These are phyloP conservation scores for Podabrus alpinus DNA, from an alignment of 2,888 invertebrate genomes.

Conservation along the genomic window DNA sequence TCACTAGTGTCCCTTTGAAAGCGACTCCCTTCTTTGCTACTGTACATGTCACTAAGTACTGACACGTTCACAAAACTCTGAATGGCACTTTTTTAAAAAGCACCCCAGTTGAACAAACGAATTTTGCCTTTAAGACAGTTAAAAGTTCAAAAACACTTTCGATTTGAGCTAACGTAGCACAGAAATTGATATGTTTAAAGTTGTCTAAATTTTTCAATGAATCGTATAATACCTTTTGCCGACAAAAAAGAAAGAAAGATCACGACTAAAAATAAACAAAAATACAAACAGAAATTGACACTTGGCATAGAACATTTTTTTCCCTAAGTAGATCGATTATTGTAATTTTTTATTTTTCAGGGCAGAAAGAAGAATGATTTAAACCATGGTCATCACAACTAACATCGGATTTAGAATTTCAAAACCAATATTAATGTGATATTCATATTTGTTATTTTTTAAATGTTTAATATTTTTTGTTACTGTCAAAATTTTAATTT, in stretches of 20 bases:
- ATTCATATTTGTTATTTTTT: conserved; percentile 18
- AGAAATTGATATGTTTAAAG: conserved; percentile 54
- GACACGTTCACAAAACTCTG: conserved; percentile 54
- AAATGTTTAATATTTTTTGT: conserved; percentile 4
- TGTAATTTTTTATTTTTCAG: conserved; percentile 41
- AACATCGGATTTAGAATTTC: conserved; percentile 19
- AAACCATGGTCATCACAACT: conserved; percentile 44
- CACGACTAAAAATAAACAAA: conserved; percentile 31
- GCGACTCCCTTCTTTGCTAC: conserved; percentile 50
- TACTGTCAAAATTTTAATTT: neutral
- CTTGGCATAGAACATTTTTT: conserved; percentile 28
- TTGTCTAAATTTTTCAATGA: conserved; percentile 48
- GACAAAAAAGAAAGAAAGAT: conserved; percentile 32
- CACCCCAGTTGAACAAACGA: conserved; percentile 35
- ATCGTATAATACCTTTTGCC: conserved; percentile 30
- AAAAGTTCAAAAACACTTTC: neutral
- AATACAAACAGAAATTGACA: conserved; percentile 41
- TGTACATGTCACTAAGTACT: conserved; percentile 54
- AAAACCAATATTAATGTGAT: conserved; percentile 36
- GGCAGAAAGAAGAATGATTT: conserved; percentile 52
- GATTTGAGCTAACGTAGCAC: conserved; percentile 18
- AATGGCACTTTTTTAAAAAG: conserved; percentile 51
- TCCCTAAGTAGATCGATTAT: neutral
- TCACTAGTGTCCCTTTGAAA: conserved; percentile 47
- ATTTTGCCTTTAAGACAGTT: neutral